These are phyloP conservation scores for Halcyon badia DNA, from an alignment of 2,797 vertebrate species.

Conservation along the genomic window DNA sequence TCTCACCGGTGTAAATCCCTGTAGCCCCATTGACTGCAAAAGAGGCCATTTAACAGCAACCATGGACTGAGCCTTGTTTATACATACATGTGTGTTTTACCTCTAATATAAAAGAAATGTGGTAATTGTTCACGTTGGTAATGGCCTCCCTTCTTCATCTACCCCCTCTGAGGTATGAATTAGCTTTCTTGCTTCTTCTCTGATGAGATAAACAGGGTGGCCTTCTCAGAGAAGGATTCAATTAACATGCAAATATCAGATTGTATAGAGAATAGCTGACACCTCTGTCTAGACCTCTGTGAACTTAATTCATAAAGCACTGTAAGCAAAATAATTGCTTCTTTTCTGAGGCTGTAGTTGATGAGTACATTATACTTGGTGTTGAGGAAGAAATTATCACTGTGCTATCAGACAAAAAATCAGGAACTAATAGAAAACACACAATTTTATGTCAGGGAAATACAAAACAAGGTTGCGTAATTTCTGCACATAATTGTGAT, in stretches of 20 bases:
- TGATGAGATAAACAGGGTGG: constrained; percentile 51
- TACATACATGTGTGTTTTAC: background rate
- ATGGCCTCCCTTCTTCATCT: background rate
- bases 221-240: constrained; percentile 40
- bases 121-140: background rate
- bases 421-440: constrained; percentile 54
- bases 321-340: constrained; percentile 69
- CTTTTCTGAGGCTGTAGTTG: constrained; percentile 45
- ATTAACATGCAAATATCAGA: constrained; percentile 74
- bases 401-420: constrained; percentile 40
- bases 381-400: constrained; percentile 43
- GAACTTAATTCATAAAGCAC: constrained; percentile 59
- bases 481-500: constrained; percentile 39
- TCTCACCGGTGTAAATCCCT: background rate
- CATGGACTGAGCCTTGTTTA: background rate
- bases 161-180: constrained; percentile 18
- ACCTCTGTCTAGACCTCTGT: constrained; percentile 54
- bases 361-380: background rate
- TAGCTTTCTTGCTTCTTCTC: constrained; percentile 39
- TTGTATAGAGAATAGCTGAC: constrained; percentile 19
- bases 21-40: background rate
- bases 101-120: background rate
- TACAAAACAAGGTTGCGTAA: constrained; percentile 46
- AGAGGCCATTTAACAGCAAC: background rate
- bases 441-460: constrained; percentile 36